These are phyloP conservation scores for Sebastes jordani DNA, from an alignment of 2,797 vertebrate genomes.

Conservation along the genomic window DNA sequence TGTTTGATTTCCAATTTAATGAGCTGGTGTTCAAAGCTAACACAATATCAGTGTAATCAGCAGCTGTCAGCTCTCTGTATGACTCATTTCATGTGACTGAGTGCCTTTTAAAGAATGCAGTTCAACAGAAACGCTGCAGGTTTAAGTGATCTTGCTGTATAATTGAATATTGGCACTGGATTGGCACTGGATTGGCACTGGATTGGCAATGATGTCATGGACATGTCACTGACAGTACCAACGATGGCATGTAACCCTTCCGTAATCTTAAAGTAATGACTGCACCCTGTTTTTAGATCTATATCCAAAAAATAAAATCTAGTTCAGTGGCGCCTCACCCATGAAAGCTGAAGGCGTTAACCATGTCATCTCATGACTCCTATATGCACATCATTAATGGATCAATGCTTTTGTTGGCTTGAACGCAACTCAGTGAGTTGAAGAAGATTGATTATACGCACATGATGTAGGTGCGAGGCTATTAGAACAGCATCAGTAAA, in stretches of 20 bases:
- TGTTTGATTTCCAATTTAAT: background rate
- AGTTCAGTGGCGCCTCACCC: background rate
- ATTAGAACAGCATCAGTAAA: too few relatives aligned
- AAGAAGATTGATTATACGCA: too few relatives aligned
- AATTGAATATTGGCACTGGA: background rate
- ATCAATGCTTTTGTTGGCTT: background rate
- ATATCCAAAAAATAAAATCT: background rate
- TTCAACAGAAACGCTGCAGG: background rate
- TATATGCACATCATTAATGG: background rate
- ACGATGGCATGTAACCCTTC: background rate
- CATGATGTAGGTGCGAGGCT: too few relatives aligned
- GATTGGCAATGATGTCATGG: too few relatives aligned
- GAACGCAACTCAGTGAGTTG: background rate
- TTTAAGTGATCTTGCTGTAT: background rate
- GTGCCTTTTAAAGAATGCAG: background rate
- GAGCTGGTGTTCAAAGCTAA: background rate
- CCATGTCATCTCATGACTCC: background rate
- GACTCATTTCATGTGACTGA: background rate
- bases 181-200: too few relatives aligned
- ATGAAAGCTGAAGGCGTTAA: background rate
- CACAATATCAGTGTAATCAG: background rate
- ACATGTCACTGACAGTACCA: background rate
- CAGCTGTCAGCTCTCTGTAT: background rate
- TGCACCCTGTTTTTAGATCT: background rate
- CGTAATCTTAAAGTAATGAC: background rate